Base-by-base conservation (phyloP, 2,797 vertebrate species). In the Clamator glandarius region DNA sequence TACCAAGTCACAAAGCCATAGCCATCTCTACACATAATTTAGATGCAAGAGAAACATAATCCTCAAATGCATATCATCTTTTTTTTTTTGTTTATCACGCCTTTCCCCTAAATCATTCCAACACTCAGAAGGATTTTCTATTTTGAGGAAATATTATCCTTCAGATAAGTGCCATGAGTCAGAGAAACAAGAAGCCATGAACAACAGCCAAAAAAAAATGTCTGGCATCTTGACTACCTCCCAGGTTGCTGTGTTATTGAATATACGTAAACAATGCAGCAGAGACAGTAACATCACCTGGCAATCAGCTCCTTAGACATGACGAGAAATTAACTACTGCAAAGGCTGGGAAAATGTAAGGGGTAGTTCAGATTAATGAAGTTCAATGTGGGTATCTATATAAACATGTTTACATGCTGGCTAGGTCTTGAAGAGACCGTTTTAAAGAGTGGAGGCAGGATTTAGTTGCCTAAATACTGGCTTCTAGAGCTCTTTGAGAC, bases 151-250 rank as follows among this genome's bases (percentile, higher is more conserved):
- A 54, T 70, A 79, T 18, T 86, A 59, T 44, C 36, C 12, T 76
- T 26, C 26, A 86, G 35, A 28, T 35, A 89, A 88, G 51, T 44
- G 66, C 19, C 36, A 39, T 62, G 41, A 90, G 44, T 95, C 50
- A 84, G 63, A 91, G 28, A 93, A 93, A 87, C 48, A 79, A 83
- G 31, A 76, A 76, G 42, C 21, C 86, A 94, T n/a, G 66, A 91
- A 61, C 7, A 89, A 29, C 13, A 78, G 23, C 23, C 33, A 82
- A 70, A 82, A 68, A 51, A 81, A 52, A 10, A 44, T 20, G 31
- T 29, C 20, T 67, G 36, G 11, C n/a, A 52, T 57, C 31, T 29
- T 54, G 20, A 92, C 52, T 86, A 21, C 36, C 50, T 82, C 48
- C 63, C 57, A 79, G 54, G 61, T 19, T 68, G 31, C 64, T n/a